A percentile compares a stretch with the other conserved stretches of the same genome.
phyloP scores from a whole-genome alignment of 1,140 invertebrate species.

The Phthorimaea operculella region DNA sequence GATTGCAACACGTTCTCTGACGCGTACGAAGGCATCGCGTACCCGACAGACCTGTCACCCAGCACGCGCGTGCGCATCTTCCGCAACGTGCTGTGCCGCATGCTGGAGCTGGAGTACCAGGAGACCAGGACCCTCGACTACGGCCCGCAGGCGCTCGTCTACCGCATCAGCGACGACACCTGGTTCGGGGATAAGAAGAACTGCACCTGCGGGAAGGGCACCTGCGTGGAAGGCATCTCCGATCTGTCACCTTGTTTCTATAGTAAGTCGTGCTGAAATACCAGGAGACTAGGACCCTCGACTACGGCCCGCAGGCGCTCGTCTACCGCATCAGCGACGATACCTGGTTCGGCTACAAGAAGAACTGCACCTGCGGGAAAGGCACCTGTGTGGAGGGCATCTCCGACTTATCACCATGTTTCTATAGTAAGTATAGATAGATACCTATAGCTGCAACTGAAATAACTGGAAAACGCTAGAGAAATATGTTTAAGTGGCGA shows the following conservation, averaged over 20 bases:
- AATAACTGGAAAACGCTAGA: no score
- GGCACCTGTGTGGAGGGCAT: conserved; percentile 73
- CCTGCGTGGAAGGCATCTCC: conserved; percentile 72
- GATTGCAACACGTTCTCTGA: conserved; percentile 38
- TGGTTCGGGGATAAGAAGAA: conserved; percentile 70
- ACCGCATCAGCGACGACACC: conserved; percentile 53
- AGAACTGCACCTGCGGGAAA: conserved; percentile 71
- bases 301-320: conserved; percentile 58
- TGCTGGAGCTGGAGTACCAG: conserved; percentile 69
- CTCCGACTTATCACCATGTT: conserved; percentile 76
- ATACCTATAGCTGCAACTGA: no score
- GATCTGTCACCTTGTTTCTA: conserved; percentile 80
- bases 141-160: conserved; percentile 63
- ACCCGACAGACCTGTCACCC: conserved; percentile 68
- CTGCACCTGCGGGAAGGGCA: conserved; percentile 71
- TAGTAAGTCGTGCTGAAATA: conserved; percentile 62
- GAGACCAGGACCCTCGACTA: conserved; percentile 47
- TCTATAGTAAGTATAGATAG: conserved; percentile 79
- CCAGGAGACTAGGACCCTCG: conserved; percentile 38
- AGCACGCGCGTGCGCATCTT: conserved; percentile 70
- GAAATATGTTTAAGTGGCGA: no score
- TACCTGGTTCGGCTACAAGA: conserved; percentile 69
- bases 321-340: conserved; percentile 55
- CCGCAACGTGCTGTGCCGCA: conserved; percentile 75
- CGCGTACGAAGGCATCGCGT: conserved; percentile 72